A percentile compares a stretch with the other conserved stretches of the same genome.
Conservation (phyloP, 2,888 invertebrate species). For the Lobophora halterata region DNA sequence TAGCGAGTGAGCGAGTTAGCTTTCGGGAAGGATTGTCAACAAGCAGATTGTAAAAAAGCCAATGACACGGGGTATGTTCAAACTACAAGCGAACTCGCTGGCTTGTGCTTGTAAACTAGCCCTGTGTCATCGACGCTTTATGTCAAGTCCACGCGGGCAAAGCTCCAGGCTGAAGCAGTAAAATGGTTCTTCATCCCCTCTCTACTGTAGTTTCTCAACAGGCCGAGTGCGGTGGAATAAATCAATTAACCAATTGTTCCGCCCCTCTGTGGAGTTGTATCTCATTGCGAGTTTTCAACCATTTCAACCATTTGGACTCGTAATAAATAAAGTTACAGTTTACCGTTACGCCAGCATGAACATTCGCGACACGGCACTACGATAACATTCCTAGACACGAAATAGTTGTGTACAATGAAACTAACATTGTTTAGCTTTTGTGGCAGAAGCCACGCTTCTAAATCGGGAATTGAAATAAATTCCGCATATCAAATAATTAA, state of each 20-base stretch:
- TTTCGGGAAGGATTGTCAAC: too few species aligned
- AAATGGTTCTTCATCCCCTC: conserved; percentile 13
- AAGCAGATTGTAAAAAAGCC: too few species aligned
- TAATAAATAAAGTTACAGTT: conserved; percentile 21
- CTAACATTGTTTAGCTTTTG: conserved; percentile 3
- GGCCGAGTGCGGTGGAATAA: conserved; percentile 21
- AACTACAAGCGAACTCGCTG: too few species aligned
- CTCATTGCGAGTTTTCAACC: conserved; percentile 18
- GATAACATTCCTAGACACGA: conserved; percentile 16
- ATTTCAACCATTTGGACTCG: too few species aligned
- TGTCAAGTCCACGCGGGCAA: too few species aligned
- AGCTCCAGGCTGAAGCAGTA: too few species aligned
- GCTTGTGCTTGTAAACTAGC: too few species aligned
- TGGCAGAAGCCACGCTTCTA: neutral
- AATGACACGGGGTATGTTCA: too few species aligned
- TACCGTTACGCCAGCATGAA: conserved; percentile 15
- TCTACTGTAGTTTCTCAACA: conserved; percentile 6
- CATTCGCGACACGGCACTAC: neutral
- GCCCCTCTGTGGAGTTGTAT: conserved; percentile 13
- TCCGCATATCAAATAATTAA: too few species aligned
- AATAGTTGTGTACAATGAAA: conserved; percentile 6
- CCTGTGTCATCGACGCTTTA: too few species aligned
- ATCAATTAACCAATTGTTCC: conserved; percentile 26
- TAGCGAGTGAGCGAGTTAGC: too few species aligned
- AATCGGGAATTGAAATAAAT: too few species aligned